Evolutionary conservation across 2,888 invertebrate species (phyloP), one percentile per base, ranked within the genome.

Genomic region (Pheosia tremula): DNA sequence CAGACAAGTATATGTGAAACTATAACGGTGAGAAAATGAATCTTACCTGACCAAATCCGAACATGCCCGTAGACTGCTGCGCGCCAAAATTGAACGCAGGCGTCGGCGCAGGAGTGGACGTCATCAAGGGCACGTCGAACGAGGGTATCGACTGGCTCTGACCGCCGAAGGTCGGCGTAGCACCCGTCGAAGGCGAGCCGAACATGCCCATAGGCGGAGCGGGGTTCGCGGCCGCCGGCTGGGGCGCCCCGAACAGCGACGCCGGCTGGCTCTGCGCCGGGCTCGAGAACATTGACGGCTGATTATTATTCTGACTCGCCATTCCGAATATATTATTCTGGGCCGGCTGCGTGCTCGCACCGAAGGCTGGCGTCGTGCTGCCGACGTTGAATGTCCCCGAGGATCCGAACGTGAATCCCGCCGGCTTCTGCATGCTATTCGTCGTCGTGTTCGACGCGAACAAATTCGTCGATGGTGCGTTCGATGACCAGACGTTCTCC

Each of bases 1-100:
- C 10, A 11, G 10, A 9, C 3, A 43, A 36, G 10, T 10, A 54
- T 3, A 7, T 24, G 10, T 5, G 24, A 10, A 6, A 43, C 7
- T 45, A 50, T 41, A 6, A 36, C 47, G 6, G 10, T 24, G 8
- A 9, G 52, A 4, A 3, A 52, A 13, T 36, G 3, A 4, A 37
- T 24, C 66, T 78, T 81, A 90, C 91, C 85, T 91, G 90, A 64
- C 87, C 86, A 77, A 91, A 91, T 63, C 88, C 89, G 64, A 91
- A 90, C 37, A 89, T 78, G 13, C 75, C 80, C 3, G 82, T 55
- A 8, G 81, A 47, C 57, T 80, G 86, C 61, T 11, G 82, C 39
- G 67, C 69, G 13, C 88, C 87, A 67, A 91, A 92, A 71, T 80
- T 88, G 67, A 90, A 91, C 0, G 85, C 69, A 4, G 86, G 79